These are phyloP conservation scores for Pitangus sulphuratus DNA, from an alignment of 2,797 vertebrate species.

Conservation along the genomic window DNA sequence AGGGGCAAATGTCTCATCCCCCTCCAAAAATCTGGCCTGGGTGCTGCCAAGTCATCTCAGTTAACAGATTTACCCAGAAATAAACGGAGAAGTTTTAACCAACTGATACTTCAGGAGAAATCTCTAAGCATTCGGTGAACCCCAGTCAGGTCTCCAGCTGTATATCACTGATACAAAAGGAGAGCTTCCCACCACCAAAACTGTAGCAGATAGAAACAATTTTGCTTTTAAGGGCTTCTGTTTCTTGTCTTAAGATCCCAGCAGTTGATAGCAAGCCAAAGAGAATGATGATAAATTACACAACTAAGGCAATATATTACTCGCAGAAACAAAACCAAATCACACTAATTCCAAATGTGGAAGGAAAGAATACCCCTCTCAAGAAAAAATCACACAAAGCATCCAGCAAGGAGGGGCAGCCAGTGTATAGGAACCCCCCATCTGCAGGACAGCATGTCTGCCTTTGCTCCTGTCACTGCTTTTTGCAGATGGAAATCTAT, in stretches of 20 bases:
- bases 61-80: background rate
- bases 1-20: background rate
- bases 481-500: background rate
- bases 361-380: background rate
- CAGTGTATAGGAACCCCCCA: fast-evolving
- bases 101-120: background rate
- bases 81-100: background rate
- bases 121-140: background rate
- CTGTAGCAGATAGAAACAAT: background rate
- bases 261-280: background rate
- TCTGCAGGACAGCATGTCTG: background rate
- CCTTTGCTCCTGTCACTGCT: background rate
- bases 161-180: background rate
- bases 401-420: background rate
- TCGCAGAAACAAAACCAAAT: background rate
- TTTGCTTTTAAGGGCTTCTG: conserved; percentile 22
- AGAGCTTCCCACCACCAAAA: conserved; percentile 5
- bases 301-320: background rate
- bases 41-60: background rate
- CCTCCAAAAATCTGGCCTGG: fast-evolving
- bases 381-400: background rate
- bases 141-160: background rate
- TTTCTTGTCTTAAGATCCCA: conserved; percentile 14
- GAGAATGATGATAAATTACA: background rate
- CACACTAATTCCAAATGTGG: background rate